These are phyloP conservation scores for Sylvia borin DNA, from an alignment of 2,797 vertebrate species.

Conservation along the genomic window DNA sequence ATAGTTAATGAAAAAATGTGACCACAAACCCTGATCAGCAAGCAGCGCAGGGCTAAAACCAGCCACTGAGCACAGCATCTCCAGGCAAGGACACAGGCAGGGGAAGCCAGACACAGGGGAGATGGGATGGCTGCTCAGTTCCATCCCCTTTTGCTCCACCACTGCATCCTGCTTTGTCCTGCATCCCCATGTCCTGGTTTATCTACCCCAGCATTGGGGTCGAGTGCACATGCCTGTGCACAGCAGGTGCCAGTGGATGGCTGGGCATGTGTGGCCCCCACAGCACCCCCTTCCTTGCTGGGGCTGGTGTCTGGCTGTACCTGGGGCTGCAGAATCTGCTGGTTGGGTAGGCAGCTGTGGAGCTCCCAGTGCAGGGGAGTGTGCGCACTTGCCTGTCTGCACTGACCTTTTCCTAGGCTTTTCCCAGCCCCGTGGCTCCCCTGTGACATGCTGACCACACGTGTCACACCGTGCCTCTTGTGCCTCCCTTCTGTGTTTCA, in stretches of 20 bases:
- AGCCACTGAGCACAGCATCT: neutral
- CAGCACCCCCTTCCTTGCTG: too few relatives aligned
- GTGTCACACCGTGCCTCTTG: neutral
- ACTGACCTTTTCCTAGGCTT: conserved; percentile 43
- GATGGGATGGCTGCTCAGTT: neutral
- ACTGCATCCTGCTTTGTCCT: neutral
- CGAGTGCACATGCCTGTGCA: neutral
- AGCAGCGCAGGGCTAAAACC: neutral
- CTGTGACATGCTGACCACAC: neutral
- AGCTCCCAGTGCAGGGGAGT: neutral
- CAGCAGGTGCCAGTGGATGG: rapidly evolving
- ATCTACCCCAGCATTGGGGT: neutral
- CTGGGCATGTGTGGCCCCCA: rapidly evolving
- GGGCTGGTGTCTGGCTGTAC: neutral
- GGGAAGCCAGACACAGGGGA: rapidly evolving
- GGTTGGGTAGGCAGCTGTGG: neutral
- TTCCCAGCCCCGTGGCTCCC: conserved; percentile 23
- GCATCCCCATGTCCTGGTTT: rapidly evolving
- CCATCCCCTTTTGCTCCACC: neutral
- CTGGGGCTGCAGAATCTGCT: neutral
- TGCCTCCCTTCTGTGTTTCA: neutral
- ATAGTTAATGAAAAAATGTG: conserved; percentile 66
- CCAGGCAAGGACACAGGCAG: neutral
- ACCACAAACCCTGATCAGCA: conserved; percentile 4
- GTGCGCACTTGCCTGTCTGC: neutral